These are phyloP conservation scores for Leptobrachium ailaonicum DNA, from an alignment of 2,113 vertebrate genomes.

Conservation along the genomic window DNA sequence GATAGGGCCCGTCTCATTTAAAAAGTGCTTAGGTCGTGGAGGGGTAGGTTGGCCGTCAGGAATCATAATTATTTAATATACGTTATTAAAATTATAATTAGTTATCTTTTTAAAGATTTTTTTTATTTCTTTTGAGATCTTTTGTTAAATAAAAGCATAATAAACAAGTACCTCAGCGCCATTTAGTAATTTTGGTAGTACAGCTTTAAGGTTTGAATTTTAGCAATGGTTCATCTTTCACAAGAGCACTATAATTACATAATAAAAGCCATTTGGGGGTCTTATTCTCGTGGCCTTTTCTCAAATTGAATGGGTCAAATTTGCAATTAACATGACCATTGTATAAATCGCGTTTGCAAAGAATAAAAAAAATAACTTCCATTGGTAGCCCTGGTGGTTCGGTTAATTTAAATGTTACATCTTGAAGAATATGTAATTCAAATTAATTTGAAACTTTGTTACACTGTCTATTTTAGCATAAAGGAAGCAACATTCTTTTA, in stretches of 20 bases:
- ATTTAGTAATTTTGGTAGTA: not conserved
- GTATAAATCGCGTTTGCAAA: conserved; percentile 15
- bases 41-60: no score
- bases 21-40: no score
- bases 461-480: conserved; percentile 38
- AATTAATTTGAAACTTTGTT: conserved; percentile 43
- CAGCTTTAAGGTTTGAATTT: not conserved
- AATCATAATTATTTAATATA: no score
- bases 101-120: no score
- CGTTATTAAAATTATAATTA: no score
- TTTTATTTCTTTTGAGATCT: no score
- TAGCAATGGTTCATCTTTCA: no score
- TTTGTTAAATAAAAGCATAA: no score
- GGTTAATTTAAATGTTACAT: conserved; percentile 45
- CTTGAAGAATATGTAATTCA: conserved; percentile 41
- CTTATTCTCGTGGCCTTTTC: not conserved
- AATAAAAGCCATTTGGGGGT: not conserved
- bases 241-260: not conserved
- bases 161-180: not conserved
- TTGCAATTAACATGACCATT: conserved; percentile 26
- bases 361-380: conserved; percentile 18
- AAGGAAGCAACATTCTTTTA: conserved; percentile 36
- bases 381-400: conserved; percentile 32
- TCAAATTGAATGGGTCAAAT: conserved; percentile 15
- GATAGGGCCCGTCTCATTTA: no score